Evolutionary conservation across 2,888 invertebrate species (phyloP).

Genomic region (Eristalis arbustorum): DNA sequence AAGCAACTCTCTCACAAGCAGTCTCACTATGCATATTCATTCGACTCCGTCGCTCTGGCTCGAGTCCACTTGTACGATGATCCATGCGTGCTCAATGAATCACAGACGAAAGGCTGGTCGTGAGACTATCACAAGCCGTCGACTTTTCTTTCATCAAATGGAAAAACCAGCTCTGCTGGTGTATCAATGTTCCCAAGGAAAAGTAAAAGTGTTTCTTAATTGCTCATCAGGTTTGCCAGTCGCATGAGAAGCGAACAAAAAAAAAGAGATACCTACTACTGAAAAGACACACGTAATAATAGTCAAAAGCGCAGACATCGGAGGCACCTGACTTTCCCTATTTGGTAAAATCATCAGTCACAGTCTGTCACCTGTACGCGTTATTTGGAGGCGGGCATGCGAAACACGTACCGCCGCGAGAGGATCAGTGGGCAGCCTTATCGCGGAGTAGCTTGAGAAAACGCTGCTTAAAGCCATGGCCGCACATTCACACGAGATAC

Average conservation of each 20-base stretch:
- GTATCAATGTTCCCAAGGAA: constrained; percentile 8
- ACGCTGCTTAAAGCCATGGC: not conserved
- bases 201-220: constrained; percentile 39
- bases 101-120: not conserved
- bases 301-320: not conserved
- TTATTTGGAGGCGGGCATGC: not conserved
- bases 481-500: constrained; percentile 42
- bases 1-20: not conserved
- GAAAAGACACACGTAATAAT: not conserved
- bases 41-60: no score
- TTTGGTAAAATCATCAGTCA: constrained; percentile 26
- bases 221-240: constrained; percentile 14
- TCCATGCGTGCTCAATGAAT: not conserved
- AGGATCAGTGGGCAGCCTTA: not conserved
- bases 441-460: not conserved
- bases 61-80: not conserved
- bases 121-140: not conserved
- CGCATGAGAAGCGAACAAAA: not conserved
- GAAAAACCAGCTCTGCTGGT: not conserved
- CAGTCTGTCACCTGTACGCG: constrained; percentile 25
- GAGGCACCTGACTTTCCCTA: constrained; percentile 37
- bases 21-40: not conserved
- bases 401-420: not conserved
- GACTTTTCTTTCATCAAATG: not conserved
- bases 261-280: not conserved